Evolutionary conservation across 2,888 invertebrate species (phyloP).

Genomic region (Drosophila dives): DNA sequence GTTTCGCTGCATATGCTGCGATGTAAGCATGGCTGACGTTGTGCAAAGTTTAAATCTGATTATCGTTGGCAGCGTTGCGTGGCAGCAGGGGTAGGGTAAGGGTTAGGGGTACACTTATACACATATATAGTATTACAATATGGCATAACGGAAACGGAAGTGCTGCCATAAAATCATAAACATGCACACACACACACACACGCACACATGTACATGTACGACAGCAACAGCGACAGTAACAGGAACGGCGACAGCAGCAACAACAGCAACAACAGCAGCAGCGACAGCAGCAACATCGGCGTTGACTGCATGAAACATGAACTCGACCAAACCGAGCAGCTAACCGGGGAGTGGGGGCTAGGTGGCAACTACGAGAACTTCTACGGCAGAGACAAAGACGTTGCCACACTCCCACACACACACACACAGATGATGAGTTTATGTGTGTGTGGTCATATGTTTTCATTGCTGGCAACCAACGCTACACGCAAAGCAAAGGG

Average conservation of each 20-base stretch:
- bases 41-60: conserved; percentile 81
- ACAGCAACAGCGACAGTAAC: not conserved
- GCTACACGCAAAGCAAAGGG: conserved; percentile 59
- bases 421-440: conserved; percentile 7
- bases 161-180: conserved; percentile 81
- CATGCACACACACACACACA: conserved; percentile 68
- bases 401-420: conserved; percentile 22
- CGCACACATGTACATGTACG: conserved; percentile 27
- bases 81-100: conserved; percentile 1
- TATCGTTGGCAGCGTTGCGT: conserved; percentile 61
- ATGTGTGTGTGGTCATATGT: conserved; percentile 36
- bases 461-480: conserved; percentile 51
- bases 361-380: conserved; percentile 17
- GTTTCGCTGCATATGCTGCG: conserved; percentile 52
- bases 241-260: not conserved
- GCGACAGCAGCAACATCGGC: not conserved
- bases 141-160: conserved; percentile 77
- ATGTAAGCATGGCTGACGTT: conserved; percentile 75
- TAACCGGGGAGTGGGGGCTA: conserved; percentile 26
- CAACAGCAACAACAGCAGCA: not conserved
- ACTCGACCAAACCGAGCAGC: conserved; percentile 61
- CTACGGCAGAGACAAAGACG: conserved; percentile 63
- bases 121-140: conserved; percentile 50
- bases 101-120: conserved; percentile 17
- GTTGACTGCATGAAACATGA: conserved; percentile 75